phyloP scores from a whole-genome alignment of 2,888 invertebrate species.

The Suillia variegata region DNA sequence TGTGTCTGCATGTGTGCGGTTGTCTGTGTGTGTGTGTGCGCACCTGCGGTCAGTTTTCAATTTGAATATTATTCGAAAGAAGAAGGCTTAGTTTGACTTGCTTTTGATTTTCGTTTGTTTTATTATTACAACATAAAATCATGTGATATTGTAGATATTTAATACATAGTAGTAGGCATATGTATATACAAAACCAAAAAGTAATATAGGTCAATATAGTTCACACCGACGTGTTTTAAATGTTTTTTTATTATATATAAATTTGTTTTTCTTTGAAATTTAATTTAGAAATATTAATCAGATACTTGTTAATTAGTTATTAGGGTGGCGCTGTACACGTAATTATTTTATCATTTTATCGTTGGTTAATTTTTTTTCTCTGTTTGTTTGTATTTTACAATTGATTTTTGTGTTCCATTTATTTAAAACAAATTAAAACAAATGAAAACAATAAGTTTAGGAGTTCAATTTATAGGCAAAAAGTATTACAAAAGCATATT shows the following conservation, averaged over 20 bases:
- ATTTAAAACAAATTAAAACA: neutral
- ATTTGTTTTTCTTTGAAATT: too few relatives aligned
- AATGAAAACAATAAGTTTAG: neutral
- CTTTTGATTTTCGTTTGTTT: neutral
- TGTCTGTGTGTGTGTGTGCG: neutral
- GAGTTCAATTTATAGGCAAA: constrained; percentile 33
- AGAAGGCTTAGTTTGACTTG: neutral
- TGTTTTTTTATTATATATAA: too few relatives aligned
- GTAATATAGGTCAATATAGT: constrained; percentile 49
- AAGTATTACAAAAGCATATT: constrained; percentile 54
- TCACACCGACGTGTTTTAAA: too few relatives aligned
- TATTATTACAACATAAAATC: constrained; percentile 8
- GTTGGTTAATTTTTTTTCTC: constrained; percentile 29
- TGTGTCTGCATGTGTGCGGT: too few relatives aligned
- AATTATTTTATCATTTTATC: constrained; percentile 56
- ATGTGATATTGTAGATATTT: neutral
- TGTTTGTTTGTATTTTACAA: neutral
- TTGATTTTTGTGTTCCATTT: constrained; percentile 22
- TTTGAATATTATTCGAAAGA: neutral
- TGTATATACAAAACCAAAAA: constrained; percentile 52
- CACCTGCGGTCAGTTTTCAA: neutral
- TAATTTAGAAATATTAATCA: too few relatives aligned
- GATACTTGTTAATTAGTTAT: too few relatives aligned
- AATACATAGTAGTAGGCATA: too few relatives aligned
- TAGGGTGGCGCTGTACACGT: constrained; percentile 37